Evolutionary conservation across 2,888 invertebrate species (phyloP), one percentile per base, ranked within the genome.

Genomic region (Auanema sp.): DNA sequence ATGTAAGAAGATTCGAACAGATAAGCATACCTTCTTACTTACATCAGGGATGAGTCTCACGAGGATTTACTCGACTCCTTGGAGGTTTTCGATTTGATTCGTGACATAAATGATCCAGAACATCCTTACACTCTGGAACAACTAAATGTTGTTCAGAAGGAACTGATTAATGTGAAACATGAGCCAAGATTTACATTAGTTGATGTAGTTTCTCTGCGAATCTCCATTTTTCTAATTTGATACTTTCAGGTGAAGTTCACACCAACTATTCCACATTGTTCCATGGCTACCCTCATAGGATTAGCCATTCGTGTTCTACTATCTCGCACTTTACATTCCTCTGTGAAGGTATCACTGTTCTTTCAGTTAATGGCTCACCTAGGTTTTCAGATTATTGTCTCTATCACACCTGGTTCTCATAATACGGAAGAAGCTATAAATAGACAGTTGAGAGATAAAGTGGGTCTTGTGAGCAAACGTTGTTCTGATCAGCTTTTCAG

Each of bases 191-290:
- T 72, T 53, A 75, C 72, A 23, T 76, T 68, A 60, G 79, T 82
- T 50, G 69, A 81, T 65, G 79, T 81, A 18, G 33, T 56, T 40
- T 51, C 44, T 2, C 33, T 23, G 1, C 47, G 53, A 40, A 3
- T 56, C 25, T 49, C 23, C 16, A 53, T n/a, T 40, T 56, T 21
- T 1, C 21, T 50, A 49, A 12, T 24, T 43, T n/a, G 41, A 4
- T 40, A 4, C 16, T 57, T 66, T 6, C 49, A 0, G 86, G 88
- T 73, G 89, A 69, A 73, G 54, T 76, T 98, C 85, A 97, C 96
- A 0, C 98, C 98, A 0, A 98, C 98, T 0, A 97, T 98, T 78
- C 97, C 97, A 0, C 96, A 98, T 83, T 98, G 98, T 83, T 94
- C 94, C 78, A 94, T 97, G 95, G 97, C 97, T 1, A 95, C 97